Evolutionary conservation across 2,113 vertebrate genomes (phyloP).

Genomic region (Astur gentilis): DNA sequence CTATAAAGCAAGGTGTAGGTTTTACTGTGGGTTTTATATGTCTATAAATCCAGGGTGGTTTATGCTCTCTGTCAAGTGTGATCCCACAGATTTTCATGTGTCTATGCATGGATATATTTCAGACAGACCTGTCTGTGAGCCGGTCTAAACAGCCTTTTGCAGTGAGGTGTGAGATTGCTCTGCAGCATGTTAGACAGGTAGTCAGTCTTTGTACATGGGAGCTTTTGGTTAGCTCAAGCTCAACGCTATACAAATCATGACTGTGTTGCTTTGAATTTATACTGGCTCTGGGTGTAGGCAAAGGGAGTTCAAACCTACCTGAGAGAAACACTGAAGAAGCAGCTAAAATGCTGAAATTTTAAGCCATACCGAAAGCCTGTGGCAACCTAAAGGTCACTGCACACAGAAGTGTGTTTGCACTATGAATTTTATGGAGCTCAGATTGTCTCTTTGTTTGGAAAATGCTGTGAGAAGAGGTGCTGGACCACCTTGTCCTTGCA

Average conservation of each 20-base stretch:
- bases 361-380: neutral
- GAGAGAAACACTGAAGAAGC: neutral
- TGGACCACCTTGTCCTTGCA: neutral
- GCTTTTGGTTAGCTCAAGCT: neutral
- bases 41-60: neutral
- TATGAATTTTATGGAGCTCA: neutral
- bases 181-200: neutral
- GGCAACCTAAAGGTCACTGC: neutral
- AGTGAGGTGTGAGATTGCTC: neutral
- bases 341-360: neutral
- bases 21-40: neutral
- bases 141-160: neutral
- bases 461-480: neutral
- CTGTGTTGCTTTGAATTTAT: neutral
- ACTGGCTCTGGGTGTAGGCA: neutral
- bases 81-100: neutral
- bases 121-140: neutral
- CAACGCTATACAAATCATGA: neutral
- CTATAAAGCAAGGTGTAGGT: neutral
- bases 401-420: neutral
- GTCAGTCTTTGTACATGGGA: rapidly evolving
- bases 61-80: neutral
- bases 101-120: neutral
- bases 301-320: neutral
- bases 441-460: neutral